phyloP scores from a whole-genome alignment of 2,888 invertebrate species.

The Parascotia fuliginaria region DNA sequence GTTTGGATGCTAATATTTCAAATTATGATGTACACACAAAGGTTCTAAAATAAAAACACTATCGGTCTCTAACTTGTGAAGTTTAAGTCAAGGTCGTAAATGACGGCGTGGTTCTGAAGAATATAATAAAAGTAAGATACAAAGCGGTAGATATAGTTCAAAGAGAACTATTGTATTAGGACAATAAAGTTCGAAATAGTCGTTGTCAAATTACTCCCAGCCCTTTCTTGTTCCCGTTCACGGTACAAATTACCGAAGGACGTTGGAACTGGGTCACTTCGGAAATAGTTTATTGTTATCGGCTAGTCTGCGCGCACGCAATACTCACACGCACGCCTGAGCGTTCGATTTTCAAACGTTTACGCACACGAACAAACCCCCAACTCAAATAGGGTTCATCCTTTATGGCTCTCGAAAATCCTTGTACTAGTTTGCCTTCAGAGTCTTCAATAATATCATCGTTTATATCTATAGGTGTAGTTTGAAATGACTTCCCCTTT shows the following conservation, averaged over 20 bases:
- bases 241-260: constrained; percentile 84
- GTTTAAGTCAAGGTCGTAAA: constrained; percentile 58
- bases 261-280: constrained; percentile 85
- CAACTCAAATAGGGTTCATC: constrained; percentile 76
- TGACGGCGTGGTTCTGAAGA: constrained; percentile 47
- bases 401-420: constrained; percentile 66
- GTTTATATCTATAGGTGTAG: constrained; percentile 47
- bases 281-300: constrained; percentile 86
- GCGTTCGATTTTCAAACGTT: constrained; percentile 73
- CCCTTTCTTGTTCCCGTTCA: constrained; percentile 85
- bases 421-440: constrained; percentile 74
- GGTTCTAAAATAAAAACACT: constrained; percentile 42
- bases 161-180: constrained; percentile 58
- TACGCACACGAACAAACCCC: constrained; percentile 67
- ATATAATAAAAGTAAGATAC: constrained; percentile 45
- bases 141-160: constrained; percentile 60
- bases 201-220: constrained; percentile 72
- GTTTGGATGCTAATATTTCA: constrained; percentile 49
- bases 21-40: constrained; percentile 38
- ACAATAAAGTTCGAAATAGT: constrained; percentile 68
- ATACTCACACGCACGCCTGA: constrained; percentile 71
- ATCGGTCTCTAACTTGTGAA: constrained; percentile 41
- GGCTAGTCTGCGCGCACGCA: constrained; percentile 81
- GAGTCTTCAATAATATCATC: constrained; percentile 59
- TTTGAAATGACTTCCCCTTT: constrained; percentile 75